Percentiles rank a stretch among this genome's conserved stretches.
Evolutionary conservation across 2,888 invertebrate genomes (phyloP).

Genomic region (Bombylius discolor): DNA sequence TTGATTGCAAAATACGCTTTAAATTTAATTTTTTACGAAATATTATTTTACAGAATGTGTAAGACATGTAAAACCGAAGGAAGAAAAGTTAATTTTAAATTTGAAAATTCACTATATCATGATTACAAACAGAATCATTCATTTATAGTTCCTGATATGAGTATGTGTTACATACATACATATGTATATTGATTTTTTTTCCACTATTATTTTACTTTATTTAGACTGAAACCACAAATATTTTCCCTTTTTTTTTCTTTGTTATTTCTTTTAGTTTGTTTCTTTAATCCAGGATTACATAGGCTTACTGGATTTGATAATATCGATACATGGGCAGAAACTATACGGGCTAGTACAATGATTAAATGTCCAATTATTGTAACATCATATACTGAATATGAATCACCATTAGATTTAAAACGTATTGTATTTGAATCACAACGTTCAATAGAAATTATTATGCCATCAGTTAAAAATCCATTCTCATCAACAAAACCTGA

Average conservation of each 20-base stretch:
- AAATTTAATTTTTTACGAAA: not conserved
- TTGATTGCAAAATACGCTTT: not conserved
- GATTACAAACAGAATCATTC: slow-evolving; percentile 34
- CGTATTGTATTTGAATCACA: slow-evolving; percentile 43
- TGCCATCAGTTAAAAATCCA: slow-evolving; percentile 46
- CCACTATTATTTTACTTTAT: not conserved
- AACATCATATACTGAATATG: slow-evolving; percentile 54
- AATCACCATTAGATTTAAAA: slow-evolving; percentile 48
- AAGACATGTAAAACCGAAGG: slow-evolving; percentile 38
- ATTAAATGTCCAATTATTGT: slow-evolving; percentile 46
- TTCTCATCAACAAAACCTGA: slow-evolving; percentile 58
- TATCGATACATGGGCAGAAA: slow-evolving; percentile 53
- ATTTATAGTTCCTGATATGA: slow-evolving; percentile 43
- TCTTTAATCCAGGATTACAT: slow-evolving; percentile 59
- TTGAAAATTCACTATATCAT: slow-evolving; percentile 39
- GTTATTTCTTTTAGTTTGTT: slow-evolving; percentile 44
- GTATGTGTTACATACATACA: slow-evolving; percentile 32
- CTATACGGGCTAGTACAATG: slow-evolving; percentile 44
- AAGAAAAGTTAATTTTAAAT: slow-evolving; percentile 42
- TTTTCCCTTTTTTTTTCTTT: slow-evolving; percentile 8
- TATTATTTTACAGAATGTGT: slow-evolving; percentile 38
- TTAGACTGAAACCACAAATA: not conserved
- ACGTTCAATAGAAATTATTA: slow-evolving; percentile 38
- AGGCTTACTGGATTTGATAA: slow-evolving; percentile 49
- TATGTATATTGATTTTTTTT: slow-evolving; percentile 3